Conservation (phyloP, 2,113 vertebrate genomes). For the Gymnorhina tibicen region DNA sequence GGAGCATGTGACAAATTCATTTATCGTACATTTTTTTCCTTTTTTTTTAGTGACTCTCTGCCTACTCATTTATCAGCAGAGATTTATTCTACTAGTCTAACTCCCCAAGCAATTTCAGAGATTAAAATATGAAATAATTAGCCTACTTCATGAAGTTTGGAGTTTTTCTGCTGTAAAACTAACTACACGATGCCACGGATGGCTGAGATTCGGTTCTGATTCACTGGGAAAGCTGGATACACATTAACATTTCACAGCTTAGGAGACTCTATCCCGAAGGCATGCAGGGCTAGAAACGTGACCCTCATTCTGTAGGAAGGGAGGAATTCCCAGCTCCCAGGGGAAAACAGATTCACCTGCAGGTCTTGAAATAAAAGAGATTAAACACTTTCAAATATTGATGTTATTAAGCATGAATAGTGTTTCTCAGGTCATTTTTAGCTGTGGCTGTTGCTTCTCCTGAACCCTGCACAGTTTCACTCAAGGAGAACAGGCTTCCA, state of each 20-base stretch:
- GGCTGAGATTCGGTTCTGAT: neutral
- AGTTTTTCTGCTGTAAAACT: conserved; percentile 20
- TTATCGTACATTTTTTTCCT: conserved; percentile 11
- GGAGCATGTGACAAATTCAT: conserved; percentile 57
- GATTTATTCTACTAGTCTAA: conserved; percentile 47
- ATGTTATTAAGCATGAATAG: neutral
- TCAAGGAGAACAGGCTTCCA: neutral
- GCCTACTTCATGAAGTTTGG: conserved; percentile 48
- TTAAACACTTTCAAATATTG: conserved; percentile 10
- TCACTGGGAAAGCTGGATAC: conserved; percentile 14
- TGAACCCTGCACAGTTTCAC: neutral
- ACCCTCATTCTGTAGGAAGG: conserved; percentile 27
- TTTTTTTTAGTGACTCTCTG: conserved; percentile 3
- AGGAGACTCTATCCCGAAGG: neutral
- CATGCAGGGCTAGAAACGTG: neutral
- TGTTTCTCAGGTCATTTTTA: neutral
- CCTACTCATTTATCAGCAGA: conserved; percentile 53
- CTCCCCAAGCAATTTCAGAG: conserved; percentile 55
- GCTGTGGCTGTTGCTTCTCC: neutral
- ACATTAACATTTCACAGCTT: conserved; percentile 54
- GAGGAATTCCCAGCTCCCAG: conserved; percentile 31
- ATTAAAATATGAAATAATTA: conserved; percentile 64
- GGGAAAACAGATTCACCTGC: neutral
- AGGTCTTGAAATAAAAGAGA: conserved; percentile 17
- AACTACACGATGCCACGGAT: neutral